Base-by-base conservation (phyloP, 2,888 invertebrate genomes). In the Pristionchus japonicus region DNA sequence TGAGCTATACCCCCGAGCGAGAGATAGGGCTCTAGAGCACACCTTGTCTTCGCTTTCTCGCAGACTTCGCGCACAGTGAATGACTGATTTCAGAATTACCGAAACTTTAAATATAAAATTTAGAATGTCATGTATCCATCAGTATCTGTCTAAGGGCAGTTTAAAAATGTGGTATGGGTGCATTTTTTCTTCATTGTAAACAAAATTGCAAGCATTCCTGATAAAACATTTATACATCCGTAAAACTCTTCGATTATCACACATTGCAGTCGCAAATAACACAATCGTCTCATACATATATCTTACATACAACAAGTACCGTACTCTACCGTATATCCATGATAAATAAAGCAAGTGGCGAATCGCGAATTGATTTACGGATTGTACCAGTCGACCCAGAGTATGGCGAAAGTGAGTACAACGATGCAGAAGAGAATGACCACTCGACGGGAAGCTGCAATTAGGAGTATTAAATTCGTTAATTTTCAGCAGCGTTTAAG, bases 341-440 rank as follows among this genome's bases (percentile, higher is more conserved):
- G 23, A 43, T 74, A n/a, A 40, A 74, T 20, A 6, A n/a, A 74
- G 13, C 17, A 34, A 20, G 15, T 40, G n/a, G 40, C 17, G 74
- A n/a, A 74, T 74, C 74, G 74, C 20, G 74, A 40, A 74, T 23
- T 74, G 74, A 61, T 61, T 43, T 86, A 96, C 74, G 95, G 94
- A 96, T 99, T 99, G 95, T 99, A 99, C 99, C 99, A 99, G 95
- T 99, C 98, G 87, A 99, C 96, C 95, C 99, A 99, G 17, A 99
- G 95, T 86, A 99, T 95, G 34, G 98, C 97, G 95, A 99, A 98
- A 64, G 98, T 98, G 96, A 98, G 97, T 64, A 99, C 98, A 92
- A 99, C 95, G 88, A 99, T 95, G 95, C 98, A 98, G 95, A 99
- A 99, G 47, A 99, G 95, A 88, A 98, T 96, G 96, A 97, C 98